Evolutionary conservation across 2,113 vertebrate genomes (phyloP).

Genomic region (Malurus alboscapulatus): DNA sequence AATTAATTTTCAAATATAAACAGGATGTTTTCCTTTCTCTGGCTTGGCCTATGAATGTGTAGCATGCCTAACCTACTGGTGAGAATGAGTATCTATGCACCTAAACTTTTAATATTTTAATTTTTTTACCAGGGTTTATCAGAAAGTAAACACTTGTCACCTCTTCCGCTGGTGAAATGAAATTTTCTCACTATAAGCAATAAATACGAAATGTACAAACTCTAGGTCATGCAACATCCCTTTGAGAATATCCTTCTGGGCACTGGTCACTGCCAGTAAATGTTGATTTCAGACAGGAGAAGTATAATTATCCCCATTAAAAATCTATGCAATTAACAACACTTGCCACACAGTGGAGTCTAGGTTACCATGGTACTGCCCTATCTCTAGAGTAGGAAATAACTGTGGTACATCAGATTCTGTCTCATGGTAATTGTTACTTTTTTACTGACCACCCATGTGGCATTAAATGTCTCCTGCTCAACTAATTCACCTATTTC

Average conservation of each 20-base stretch:
- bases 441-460: slow-evolving; percentile 46
- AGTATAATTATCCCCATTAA: slow-evolving; percentile 29
- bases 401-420: slow-evolving; percentile 32
- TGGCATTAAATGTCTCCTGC: slow-evolving; percentile 51
- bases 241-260: not conserved
- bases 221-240: not conserved
- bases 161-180: not conserved
- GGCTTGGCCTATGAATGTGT: not conserved
- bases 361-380: slow-evolving; percentile 55
- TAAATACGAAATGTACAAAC: not conserved
- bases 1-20: not conserved
- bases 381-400: slow-evolving; percentile 25
- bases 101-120: not conserved
- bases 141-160: not conserved
- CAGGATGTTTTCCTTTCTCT: not conserved
- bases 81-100: not conserved
- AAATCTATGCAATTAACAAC: slow-evolving; percentile 34
- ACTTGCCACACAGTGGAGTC: slow-evolving; percentile 8
- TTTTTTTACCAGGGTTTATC: not conserved
- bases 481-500: slow-evolving; percentile 58
- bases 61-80: not conserved
- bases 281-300: slow-evolving; percentile 25
- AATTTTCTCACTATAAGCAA: not conserved
- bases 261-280: slow-evolving; percentile 31
- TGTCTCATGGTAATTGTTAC: slow-evolving; percentile 48